phyloP scores from a whole-genome alignment of 2,113 vertebrate species.

The Chlorodrepanis virens region DNA sequence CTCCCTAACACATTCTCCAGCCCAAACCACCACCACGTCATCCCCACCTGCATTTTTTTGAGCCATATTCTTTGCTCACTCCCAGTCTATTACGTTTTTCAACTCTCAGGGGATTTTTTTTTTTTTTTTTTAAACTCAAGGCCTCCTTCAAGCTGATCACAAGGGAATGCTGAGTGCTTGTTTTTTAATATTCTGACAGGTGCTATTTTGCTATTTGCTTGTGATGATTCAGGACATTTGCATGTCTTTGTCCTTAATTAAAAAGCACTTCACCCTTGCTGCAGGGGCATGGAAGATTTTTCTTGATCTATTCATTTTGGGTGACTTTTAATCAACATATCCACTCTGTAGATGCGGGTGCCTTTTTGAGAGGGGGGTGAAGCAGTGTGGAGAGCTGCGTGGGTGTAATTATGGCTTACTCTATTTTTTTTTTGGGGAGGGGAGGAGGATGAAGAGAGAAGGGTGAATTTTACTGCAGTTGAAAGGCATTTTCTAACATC shows the following conservation, averaged over 20 bases:
- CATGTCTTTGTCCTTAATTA: constrained; percentile 67
- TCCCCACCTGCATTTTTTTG: background rate
- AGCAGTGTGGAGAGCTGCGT: background rate
- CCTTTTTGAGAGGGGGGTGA: background rate
- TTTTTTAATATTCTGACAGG: constrained; percentile 59
- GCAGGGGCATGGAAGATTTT: constrained; percentile 37
- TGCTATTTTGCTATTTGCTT: constrained; percentile 65
- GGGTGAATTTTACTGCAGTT: background rate
- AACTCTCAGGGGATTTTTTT: background rate
- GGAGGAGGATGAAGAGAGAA: background rate
- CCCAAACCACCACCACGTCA: background rate
- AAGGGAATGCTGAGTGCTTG: constrained; percentile 49
- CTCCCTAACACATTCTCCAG: fast-evolving
- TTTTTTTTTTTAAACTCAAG: background rate
- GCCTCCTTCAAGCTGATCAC: constrained; percentile 34
- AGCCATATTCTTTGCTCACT: background rate
- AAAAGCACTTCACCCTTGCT: constrained; percentile 57
- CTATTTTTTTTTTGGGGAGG: background rate
- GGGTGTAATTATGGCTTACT: constrained; percentile 38
- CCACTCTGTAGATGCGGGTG: background rate
- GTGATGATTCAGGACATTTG: constrained; percentile 64
- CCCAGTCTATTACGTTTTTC: background rate
- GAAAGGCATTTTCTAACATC: constrained; percentile 1
- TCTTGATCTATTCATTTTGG: constrained; percentile 22
- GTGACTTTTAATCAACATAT: constrained; percentile 46